Base-by-base conservation (phyloP, 2,113 vertebrate species). In the Craseonycteris thonglongyai region DNA sequence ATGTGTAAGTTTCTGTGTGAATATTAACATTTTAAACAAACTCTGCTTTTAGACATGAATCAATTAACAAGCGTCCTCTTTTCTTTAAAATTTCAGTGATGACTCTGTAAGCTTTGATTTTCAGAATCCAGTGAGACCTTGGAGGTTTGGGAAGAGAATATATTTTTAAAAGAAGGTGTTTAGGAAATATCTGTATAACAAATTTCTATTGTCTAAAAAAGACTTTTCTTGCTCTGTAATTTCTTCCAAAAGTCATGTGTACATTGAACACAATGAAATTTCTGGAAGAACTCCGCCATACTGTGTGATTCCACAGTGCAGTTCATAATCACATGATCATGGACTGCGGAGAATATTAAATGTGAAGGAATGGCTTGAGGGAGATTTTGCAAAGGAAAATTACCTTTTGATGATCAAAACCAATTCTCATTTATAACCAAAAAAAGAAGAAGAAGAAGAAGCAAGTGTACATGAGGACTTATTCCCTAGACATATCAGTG, bases 341-440 rank as follows among this genome's bases (percentile, higher is more conserved):
- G 51, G 26, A 30, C 35, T 56, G 22, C 35, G 92, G 21, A 78
- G 40, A 69, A 69, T 66, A 81, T n/a, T 87, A 72, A 94, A 80
- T 76, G 51, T 91, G n/a, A 82, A 86, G 42, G 30, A 86, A 71
- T 51, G 88, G 45, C 75, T 93, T n/a, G 40, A 75, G 59, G 51
- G 38, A 76, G 9, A 69, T 66, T 93, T 90, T 58, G 18, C 38
- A 83, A 74, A 76, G 76, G 38, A 95, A 84, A 80, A 80, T 85
- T 69, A 90, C 80, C 54, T 93, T 91, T 93, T 71, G 65, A 49
- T 91, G 58, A 65, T 90, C 69, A 75, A 83, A 66, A 51, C 40
- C 58, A 88, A n/a, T 83, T 75, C n/a, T 11, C 47, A 19, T 82
- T 94, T 85, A 85, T 22, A 75, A 59, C 14, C 59, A 65, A 95